Evolutionary conservation across 2,113 vertebrate genomes (phyloP).

Genomic region (Oncorhynchus nerka): DNA sequence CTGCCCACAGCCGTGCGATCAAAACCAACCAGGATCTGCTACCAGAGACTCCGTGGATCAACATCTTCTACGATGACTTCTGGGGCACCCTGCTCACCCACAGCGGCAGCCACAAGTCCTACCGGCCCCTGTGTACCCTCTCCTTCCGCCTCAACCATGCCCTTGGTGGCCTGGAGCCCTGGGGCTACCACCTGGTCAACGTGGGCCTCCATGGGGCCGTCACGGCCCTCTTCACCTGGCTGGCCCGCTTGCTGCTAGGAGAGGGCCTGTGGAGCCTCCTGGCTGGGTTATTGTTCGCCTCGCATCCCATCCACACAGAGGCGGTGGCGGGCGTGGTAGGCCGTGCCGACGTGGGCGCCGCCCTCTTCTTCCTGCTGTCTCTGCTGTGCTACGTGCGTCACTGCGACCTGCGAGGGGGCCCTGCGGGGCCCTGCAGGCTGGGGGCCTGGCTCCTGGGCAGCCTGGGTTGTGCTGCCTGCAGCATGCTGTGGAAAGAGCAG

Average conservation of each 20-base stretch:
- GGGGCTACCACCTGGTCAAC: slow-evolving; percentile 95
- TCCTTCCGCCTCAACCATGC: slow-evolving; percentile 95
- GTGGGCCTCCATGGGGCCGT: slow-evolving; percentile 86
- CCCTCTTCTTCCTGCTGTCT: slow-evolving; percentile 92
- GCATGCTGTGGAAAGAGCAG: slow-evolving; percentile 99
- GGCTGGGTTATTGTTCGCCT: slow-evolving; percentile 91
- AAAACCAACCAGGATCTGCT: slow-evolving; percentile 98
- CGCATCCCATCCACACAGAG: slow-evolving; percentile 95
- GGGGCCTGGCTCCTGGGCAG: slow-evolving; percentile 85
- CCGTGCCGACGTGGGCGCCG: slow-evolving; percentile 91
- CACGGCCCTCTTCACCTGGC: slow-evolving; percentile 87
- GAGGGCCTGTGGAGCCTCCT: slow-evolving; percentile 88
- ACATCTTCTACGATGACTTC: slow-evolving; percentile 98
- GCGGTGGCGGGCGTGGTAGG: slow-evolving; percentile 93
- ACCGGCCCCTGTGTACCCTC: slow-evolving; percentile 93
- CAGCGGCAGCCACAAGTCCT: slow-evolving; percentile 98
- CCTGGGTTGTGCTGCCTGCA: slow-evolving; percentile 85
- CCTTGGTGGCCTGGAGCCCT: slow-evolving; percentile 89
- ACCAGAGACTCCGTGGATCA: slow-evolving; percentile 93
- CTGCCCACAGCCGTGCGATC: slow-evolving; percentile 88
- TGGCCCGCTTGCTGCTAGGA: slow-evolving; percentile 89
- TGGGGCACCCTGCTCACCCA: slow-evolving; percentile 97
- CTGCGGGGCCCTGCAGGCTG: slow-evolving; percentile 60
- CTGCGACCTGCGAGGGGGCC: slow-evolving; percentile 69
- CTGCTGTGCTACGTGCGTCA: slow-evolving; percentile 89